A percentile compares a stretch with the other conserved stretches of the same genome.
Evolutionary conservation across 2,888 invertebrate genomes (phyloP).

Genomic region (Tiliacea citrago): DNA sequence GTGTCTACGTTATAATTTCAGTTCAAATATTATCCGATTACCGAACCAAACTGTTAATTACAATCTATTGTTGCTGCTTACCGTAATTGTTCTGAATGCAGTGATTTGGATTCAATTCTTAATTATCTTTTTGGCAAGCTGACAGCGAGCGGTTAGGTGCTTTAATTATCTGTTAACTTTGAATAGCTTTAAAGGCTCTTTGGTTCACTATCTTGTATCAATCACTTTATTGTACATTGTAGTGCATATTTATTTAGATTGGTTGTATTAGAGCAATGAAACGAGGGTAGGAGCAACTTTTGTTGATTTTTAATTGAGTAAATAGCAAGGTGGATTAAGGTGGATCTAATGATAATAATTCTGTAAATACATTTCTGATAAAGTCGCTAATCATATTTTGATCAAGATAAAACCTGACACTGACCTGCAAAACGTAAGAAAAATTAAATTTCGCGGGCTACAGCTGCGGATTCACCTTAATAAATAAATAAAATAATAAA

Average conservation of each 20-base stretch:
- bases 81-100: conserved; percentile 55
- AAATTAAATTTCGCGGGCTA: too few species aligned
- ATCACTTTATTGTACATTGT: conserved; percentile 12
- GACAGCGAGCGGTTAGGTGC: conserved; percentile 61
- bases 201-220: conserved; percentile 23
- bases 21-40: conserved; percentile 45
- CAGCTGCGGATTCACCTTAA: too few species aligned
- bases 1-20: background rate
- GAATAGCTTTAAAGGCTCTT: conserved; percentile 5
- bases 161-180: conserved; percentile 34
- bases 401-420: too few species aligned
- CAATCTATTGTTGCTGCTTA: conserved; percentile 65
- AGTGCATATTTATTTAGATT: background rate
- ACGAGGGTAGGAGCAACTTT: background rate
- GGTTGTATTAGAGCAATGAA: background rate
- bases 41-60: conserved; percentile 63
- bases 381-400: too few species aligned
- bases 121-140: conserved; percentile 70
- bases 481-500: too few species aligned
- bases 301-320: background rate
- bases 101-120: conserved; percentile 61
- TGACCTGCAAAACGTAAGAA: too few species aligned
- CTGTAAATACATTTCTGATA: too few species aligned
- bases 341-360: too few species aligned
- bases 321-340: background rate